Conservation (phyloP, 2,113 vertebrate genomes). For the Epinephelus lanceolatus region DNA sequence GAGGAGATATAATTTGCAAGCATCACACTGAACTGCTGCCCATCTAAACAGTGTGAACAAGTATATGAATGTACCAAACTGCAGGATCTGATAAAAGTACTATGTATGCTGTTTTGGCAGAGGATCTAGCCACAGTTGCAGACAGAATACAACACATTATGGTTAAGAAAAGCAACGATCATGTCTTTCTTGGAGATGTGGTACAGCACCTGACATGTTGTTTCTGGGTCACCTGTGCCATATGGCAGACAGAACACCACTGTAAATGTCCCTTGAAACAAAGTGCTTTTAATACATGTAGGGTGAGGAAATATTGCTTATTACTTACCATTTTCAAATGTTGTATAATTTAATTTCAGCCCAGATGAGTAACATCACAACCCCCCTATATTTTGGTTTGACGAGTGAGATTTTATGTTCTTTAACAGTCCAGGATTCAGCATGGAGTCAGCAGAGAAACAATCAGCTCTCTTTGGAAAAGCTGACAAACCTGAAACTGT, state of each 20-base stretch:
- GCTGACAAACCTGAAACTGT: neutral
- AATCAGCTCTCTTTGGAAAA: neutral
- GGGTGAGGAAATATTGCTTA: neutral
- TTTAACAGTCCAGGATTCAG: neutral
- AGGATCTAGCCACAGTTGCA: neutral
- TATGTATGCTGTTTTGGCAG: neutral
- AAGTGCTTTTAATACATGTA: neutral
- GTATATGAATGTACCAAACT: neutral
- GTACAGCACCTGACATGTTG: neutral
- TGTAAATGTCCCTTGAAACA: neutral
- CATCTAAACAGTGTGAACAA: neutral
- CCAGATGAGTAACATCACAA: neutral
- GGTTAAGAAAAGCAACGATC: neutral
- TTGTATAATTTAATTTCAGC: neutral
- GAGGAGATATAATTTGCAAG: neutral
- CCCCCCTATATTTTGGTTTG: neutral
- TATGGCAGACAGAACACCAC: neutral
- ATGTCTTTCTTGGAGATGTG: neutral
- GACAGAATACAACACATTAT: neutral
- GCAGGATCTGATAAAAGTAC: neutral
- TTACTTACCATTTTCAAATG: neutral
- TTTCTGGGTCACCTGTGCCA: constrained; percentile 9
- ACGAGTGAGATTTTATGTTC: neutral
- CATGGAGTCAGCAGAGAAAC: neutral
- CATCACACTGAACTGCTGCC: neutral